These are phyloP conservation scores for Euplexia lucipara DNA, from an alignment of 2,888 invertebrate species.

Conservation along the genomic window DNA sequence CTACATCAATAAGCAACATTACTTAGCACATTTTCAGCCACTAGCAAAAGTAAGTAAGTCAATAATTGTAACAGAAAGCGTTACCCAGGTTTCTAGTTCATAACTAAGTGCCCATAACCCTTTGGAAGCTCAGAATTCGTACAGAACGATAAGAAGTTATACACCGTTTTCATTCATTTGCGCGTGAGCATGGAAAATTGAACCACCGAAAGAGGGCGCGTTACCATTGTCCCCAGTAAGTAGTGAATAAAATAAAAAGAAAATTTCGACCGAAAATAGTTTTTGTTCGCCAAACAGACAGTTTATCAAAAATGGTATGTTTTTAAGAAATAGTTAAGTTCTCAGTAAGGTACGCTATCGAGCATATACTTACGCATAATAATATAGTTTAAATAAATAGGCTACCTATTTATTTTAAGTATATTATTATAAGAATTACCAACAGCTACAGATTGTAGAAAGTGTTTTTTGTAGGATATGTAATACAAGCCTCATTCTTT, in stretches of 20 bases:
- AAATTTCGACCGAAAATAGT: neutral
- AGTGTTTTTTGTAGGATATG: no score
- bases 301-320: no score
- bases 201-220: constrained; percentile 14
- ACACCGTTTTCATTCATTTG: constrained; percentile 51
- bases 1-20: constrained; percentile 22
- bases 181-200: constrained; percentile 59
- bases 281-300: neutral
- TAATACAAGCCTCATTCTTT: no score
- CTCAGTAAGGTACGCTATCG: no score
- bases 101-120: constrained; percentile 22
- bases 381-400: no score
- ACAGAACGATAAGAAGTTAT: constrained; percentile 36
- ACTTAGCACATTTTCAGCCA: constrained; percentile 5
- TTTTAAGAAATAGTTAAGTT: no score
- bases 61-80: constrained; percentile 4
- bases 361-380: no score
- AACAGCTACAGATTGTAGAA: no score
- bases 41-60: constrained; percentile 3
- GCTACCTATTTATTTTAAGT: no score
- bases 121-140: constrained; percentile 29
- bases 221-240: neutral
- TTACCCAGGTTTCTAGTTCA: constrained; percentile 45
- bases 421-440: no score
- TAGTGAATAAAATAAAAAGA: neutral